Conservation (phyloP, 2,113 vertebrate genomes). For the Ophiodon elongatus region DNA sequence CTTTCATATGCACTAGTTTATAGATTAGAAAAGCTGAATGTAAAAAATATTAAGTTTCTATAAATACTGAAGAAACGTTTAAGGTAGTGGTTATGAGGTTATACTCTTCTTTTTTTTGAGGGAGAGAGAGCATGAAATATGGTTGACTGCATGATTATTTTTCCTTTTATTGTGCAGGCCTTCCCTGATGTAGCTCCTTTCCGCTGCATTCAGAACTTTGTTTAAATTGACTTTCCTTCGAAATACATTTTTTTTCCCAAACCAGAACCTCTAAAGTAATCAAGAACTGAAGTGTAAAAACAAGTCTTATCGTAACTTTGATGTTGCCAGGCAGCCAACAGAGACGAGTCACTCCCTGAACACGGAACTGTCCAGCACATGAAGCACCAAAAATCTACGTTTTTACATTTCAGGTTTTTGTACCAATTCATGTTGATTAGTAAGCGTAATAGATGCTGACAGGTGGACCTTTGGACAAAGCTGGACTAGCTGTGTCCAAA, state of each 20-base stretch:
- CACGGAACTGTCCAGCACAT: background rate
- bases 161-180: background rate
- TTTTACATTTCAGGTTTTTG: background rate
- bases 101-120: background rate
- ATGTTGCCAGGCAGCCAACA: background rate
- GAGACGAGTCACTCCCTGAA: background rate
- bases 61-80: constrained; percentile 2
- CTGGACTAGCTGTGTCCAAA: too few species aligned
- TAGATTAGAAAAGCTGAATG: constrained; percentile 32
- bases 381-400: background rate
- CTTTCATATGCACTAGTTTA: constrained; percentile 28
- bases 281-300: background rate
- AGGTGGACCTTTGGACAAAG: background rate
- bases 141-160: background rate
- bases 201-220: background rate
- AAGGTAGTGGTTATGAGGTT: background rate
- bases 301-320: background rate
- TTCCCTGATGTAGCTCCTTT: background rate
- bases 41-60: constrained; percentile 25
- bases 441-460: background rate
- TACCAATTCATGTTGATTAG: background rate
- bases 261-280: background rate
- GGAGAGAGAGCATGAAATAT: background rate
- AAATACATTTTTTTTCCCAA: background rate
- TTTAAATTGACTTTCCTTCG: background rate